Evolutionary conservation across 2,797 vertebrate species (phyloP).

Genomic region (Ctenopoma kingsleyae): DNA sequence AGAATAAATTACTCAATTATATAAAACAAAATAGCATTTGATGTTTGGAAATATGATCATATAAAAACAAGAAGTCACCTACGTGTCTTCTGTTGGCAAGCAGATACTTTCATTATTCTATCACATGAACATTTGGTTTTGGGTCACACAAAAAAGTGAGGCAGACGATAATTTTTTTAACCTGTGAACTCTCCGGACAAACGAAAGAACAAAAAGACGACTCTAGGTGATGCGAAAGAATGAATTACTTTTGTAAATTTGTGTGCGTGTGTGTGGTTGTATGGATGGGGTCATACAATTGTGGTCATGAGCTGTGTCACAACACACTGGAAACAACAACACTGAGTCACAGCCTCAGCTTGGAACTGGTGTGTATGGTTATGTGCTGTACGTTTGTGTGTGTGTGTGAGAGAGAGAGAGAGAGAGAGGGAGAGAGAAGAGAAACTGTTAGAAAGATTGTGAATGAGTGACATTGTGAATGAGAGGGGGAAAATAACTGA

Average conservation of each 20-base stretch:
- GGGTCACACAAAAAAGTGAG: constrained; percentile 12
- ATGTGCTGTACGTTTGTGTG: constrained; percentile 12
- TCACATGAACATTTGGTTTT: constrained; percentile 31
- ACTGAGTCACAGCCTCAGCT: constrained; percentile 54
- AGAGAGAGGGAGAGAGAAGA: background rate
- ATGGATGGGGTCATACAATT: constrained; percentile 17
- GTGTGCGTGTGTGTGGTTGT: constrained; percentile 9
- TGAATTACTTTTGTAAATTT: constrained; percentile 22
- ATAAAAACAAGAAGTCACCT: constrained; percentile 43
- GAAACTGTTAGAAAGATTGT: background rate
- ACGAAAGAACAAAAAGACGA: constrained; percentile 35
- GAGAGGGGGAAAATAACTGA: background rate
- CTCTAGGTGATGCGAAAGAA: constrained; percentile 18
- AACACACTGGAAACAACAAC: constrained; percentile 46
- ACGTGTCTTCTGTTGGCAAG: constrained; percentile 16
- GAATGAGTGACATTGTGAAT: constrained; percentile 7
- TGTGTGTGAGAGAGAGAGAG: background rate
- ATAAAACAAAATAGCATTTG: constrained; percentile 26
- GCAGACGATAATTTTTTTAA: constrained; percentile 1
- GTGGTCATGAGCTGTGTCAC: constrained; percentile 49
- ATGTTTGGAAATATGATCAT: constrained; percentile 18
- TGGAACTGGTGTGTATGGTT: constrained; percentile 22
- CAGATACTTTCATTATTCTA: constrained; percentile 46
- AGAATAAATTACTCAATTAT: constrained; percentile 10
- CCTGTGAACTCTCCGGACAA: background rate